Evolutionary conservation across 2,888 invertebrate species (phyloP), one percentile per base, ranked within the genome.

Genomic region (Perdita meconis): DNA sequence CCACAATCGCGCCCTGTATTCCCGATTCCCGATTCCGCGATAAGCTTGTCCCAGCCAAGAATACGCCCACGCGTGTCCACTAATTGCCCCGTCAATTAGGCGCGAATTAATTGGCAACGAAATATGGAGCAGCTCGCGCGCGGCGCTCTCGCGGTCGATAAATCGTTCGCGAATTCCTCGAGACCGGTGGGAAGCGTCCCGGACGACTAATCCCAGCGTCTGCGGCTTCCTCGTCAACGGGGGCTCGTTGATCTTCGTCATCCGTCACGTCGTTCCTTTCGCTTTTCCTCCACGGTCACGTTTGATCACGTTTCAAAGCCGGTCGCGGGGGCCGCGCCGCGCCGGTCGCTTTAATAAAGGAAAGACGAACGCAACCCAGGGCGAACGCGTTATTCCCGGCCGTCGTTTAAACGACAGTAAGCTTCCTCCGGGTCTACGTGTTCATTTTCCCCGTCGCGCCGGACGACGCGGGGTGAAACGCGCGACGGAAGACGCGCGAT

Each of bases 221-320:
- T 47, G 44, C 26, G 30, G 30, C 22, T 55, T 24, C 1, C 16
- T 22, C 47, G 34, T 69, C 76, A 51, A 57, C 75, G 63, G 36
- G 8, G 26, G 67, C 76, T 81, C 84, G 80, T 81, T 77, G 84
- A 84, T 82, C 82, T 85, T 84, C 87, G 76, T 85, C 84, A 81
- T 82, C 64, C 84, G 76, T 80, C 82, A 76, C 71, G 72, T 66
- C 67, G 74, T 66, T 66, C 68, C 68, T 74, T 70, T 53, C 64
- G 79, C n/a, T 66, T 81, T 75, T 71, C 47, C 61, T 47, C 70
- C 65, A 60, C 74, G 59, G 81, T 71, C 78, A 80, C 88, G 85
- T 87, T 88, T 88, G 86, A 84, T 88, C 85, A 75, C 84, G 83
- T 85, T 84, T 84, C 87, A 86, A 86, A 82, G 84, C 79, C 59